phyloP scores from a whole-genome alignment of 2,888 invertebrate genomes.

The Tachina lurida region DNA sequence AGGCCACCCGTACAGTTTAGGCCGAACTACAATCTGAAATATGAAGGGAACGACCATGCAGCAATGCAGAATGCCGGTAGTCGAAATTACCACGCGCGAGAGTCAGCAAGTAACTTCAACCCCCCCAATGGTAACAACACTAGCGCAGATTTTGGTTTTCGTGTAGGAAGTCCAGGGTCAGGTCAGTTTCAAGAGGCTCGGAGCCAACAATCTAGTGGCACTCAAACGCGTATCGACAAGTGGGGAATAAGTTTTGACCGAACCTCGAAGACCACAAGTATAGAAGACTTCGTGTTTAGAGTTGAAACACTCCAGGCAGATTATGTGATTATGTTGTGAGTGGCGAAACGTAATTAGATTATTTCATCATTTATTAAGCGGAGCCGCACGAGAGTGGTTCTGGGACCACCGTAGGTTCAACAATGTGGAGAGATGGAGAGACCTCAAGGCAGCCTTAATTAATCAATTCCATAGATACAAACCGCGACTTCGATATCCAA shows the following conservation, averaged over 20 bases:
- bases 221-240: background rate
- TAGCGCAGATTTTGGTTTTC: background rate
- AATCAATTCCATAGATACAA: background rate
- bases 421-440: too few species aligned
- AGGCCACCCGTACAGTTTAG: too few species aligned
- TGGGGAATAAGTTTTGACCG: background rate
- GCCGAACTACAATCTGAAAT: too few species aligned
- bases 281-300: background rate
- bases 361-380: conserved; percentile 17
- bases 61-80: too few species aligned
- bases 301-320: background rate
- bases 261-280: background rate
- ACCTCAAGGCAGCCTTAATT: too few species aligned
- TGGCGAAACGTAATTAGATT: background rate
- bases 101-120: too few species aligned
- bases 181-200: background rate
- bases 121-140: too few species aligned
- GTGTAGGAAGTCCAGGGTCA: background rate
- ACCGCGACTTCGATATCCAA: background rate
- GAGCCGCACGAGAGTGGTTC: background rate
- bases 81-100: too few species aligned
- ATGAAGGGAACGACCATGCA: too few species aligned
- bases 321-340: background rate
- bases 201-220: background rate
- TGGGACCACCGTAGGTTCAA: too few species aligned